These are phyloP conservation scores for Heterotilapia buettikoferi DNA, from an alignment of 2,113 vertebrate genomes.

Conservation along the genomic window DNA sequence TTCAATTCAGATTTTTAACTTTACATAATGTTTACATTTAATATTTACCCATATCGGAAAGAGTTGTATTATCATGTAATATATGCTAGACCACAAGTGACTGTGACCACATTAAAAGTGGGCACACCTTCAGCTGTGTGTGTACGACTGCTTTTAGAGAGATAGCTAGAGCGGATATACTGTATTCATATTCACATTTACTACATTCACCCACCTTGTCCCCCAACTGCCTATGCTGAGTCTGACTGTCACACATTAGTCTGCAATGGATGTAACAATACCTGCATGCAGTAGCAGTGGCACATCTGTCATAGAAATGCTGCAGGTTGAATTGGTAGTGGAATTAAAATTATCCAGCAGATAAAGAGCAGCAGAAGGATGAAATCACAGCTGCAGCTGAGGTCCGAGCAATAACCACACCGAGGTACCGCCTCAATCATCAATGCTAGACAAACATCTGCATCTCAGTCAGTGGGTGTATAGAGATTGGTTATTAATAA, in stretches of 20 bases:
- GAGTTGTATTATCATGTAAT: neutral
- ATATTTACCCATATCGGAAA: rapidly evolving
- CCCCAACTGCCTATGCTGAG: neutral
- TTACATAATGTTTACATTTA: neutral
- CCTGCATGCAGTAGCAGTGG: neutral
- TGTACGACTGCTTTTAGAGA: neutral
- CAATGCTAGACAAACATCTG: neutral
- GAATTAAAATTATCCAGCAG: neutral
- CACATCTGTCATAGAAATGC: neutral
- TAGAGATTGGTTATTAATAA: neutral
- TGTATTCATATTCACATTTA: neutral
- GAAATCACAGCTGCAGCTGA: neutral
- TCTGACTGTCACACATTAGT: neutral
- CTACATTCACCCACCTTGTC: neutral
- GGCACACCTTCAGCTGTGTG: neutral
- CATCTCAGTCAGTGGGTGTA: neutral
- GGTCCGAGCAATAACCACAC: neutral
- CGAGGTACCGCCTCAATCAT: neutral
- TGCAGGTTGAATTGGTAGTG: no score
- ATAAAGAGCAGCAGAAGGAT: rapidly evolving
- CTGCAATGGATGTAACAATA: neutral
- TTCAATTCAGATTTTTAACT: neutral
- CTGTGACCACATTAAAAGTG: neutral
- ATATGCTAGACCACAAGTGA: neutral
- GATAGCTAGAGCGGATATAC: neutral